Conservation (phyloP, 2,888 invertebrate genomes). For the Agonopterix heracliana region DNA sequence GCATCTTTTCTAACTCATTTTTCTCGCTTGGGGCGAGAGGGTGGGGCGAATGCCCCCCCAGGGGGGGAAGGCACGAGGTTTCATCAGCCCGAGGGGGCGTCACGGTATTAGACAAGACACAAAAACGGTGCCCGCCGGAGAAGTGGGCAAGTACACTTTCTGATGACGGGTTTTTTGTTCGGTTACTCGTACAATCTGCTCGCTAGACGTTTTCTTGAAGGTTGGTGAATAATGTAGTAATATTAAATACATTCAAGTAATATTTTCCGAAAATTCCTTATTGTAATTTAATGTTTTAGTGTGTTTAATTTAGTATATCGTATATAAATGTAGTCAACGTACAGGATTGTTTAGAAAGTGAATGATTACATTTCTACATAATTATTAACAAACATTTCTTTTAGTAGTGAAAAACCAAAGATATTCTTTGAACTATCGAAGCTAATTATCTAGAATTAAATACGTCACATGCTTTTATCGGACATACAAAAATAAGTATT, state of each 20-base stretch:
- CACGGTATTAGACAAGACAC: constrained; percentile 75
- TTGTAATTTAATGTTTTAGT: too few relatives aligned
- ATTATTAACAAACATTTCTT: too few relatives aligned
- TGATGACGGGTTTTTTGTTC: constrained; percentile 50
- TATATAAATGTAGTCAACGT: too few relatives aligned
- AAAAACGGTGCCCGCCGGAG: constrained; percentile 66
- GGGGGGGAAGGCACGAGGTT: constrained; percentile 33
- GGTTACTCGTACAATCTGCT: constrained; percentile 14
- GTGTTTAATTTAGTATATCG: too few relatives aligned
- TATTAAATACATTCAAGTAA: background rate
- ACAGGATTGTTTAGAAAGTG: too few relatives aligned
- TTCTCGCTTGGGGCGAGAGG: constrained; percentile 62
- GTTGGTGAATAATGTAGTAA: constrained; percentile 12
- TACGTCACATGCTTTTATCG: too few relatives aligned
- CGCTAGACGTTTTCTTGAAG: constrained; percentile 24
- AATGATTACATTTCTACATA: too few relatives aligned
- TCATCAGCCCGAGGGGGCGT: constrained; percentile 66
- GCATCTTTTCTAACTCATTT: constrained; percentile 77
- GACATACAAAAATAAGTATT: too few relatives aligned
- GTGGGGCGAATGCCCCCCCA: constrained; percentile 19
- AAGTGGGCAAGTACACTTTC: constrained; percentile 65
- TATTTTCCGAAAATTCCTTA: background rate
- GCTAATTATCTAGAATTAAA: too few relatives aligned
- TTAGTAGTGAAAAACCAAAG: too few relatives aligned
- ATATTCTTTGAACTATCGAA: too few relatives aligned